Evolutionary conservation across 2,888 invertebrate genomes (phyloP).

Genomic region (Iphiclides podalirius): DNA sequence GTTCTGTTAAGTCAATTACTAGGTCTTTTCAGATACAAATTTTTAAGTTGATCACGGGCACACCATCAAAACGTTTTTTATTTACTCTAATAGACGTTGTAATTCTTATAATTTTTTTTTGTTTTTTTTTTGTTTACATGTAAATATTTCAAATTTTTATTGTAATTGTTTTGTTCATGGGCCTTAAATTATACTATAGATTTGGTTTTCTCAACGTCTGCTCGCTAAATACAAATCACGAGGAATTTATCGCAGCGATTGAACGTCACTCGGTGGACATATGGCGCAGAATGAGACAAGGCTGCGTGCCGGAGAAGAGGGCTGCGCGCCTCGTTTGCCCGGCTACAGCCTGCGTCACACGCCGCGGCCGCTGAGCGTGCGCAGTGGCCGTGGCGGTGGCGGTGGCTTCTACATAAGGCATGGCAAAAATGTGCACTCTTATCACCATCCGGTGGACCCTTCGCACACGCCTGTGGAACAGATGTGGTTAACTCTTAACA

Average conservation of each 20-base stretch:
- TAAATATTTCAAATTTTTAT: background rate
- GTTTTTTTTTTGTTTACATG: background rate
- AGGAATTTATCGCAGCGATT: background rate
- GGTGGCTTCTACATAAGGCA: background rate
- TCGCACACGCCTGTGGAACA: background rate
- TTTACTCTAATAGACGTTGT: no score
- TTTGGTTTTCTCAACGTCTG: conserved; percentile 2
- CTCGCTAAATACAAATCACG: background rate
- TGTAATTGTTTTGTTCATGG: background rate
- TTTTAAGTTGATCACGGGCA: no score
- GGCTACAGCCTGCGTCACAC: background rate
- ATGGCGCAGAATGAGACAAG: background rate
- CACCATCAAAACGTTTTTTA: no score
- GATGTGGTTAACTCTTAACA: conserved; percentile 1
- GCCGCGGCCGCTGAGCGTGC: background rate
- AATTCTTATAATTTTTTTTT: background rate
- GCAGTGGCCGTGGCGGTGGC: background rate
- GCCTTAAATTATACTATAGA: background rate
- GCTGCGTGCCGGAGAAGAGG: background rate
- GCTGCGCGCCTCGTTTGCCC: background rate
- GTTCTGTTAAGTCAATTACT: background rate
- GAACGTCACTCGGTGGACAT: background rate
- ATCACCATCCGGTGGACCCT: background rate
- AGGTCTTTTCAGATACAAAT: background rate
- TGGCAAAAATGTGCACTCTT: background rate